Conservation (phyloP, 2,888 invertebrate species). For the Ophion ventricosus region DNA sequence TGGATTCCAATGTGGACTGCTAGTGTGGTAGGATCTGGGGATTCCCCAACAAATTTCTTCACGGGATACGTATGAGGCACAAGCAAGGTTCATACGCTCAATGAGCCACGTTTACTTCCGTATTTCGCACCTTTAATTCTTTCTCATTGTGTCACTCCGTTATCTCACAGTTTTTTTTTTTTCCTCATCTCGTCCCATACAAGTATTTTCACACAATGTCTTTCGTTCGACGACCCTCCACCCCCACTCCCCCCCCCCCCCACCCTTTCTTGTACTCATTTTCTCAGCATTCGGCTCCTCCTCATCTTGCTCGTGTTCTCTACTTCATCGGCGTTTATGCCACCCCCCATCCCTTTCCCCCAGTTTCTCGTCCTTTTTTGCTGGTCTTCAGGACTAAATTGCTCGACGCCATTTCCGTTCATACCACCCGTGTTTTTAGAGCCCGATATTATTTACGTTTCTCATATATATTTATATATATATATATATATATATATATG, state of each 20-base stretch:
- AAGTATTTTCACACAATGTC: neutral
- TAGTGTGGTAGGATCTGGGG: too few relatives aligned
- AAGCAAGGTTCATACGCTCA: too few relatives aligned
- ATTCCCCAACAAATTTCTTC: too few relatives aligned
- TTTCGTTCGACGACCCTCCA: neutral
- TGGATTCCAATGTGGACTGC: too few relatives aligned
- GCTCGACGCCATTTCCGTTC: constrained; percentile 41
- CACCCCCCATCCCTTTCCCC: neutral
- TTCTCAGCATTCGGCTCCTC: constrained; percentile 12
- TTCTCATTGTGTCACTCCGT: too few relatives aligned
- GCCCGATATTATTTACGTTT: constrained; percentile 8
- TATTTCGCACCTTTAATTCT: too few relatives aligned
- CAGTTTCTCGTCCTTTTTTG: neutral
- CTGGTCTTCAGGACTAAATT: constrained; percentile 38
- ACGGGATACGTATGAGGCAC: too few relatives aligned
- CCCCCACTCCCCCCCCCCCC: constrained; percentile 11
- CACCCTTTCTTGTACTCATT: constrained; percentile 37
- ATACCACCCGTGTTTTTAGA: constrained; percentile 33
- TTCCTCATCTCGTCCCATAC: neutral
- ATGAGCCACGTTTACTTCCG: too few relatives aligned
- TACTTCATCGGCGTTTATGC: constrained; percentile 46
- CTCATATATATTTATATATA: neutral
- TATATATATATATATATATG: neutral
- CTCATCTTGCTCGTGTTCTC: constrained; percentile 6
- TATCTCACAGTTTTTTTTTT: too few relatives aligned